These are phyloP conservation scores for Rousettus madagascariensis DNA, from an alignment of 2,797 vertebrate species.

Conservation along the genomic window DNA sequence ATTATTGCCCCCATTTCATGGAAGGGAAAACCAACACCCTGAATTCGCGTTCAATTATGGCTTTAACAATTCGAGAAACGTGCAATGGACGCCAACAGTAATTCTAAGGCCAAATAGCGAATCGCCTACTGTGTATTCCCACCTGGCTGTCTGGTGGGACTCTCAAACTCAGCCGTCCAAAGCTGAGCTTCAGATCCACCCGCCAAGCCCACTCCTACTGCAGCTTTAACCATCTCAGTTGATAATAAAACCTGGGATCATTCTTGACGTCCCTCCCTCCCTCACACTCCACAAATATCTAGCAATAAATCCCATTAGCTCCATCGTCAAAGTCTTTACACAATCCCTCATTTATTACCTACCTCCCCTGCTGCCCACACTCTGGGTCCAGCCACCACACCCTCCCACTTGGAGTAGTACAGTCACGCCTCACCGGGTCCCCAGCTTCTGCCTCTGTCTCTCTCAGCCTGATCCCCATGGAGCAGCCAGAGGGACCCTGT, in stretches of 20 bases:
- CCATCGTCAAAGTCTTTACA: neutral
- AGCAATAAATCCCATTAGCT: neutral
- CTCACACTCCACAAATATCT: neutral
- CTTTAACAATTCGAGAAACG: neutral
- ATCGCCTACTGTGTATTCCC: neutral
- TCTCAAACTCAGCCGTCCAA: neutral
- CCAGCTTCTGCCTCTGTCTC: neutral
- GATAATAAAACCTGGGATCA: neutral
- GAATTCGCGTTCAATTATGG: neutral
- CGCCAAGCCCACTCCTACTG: neutral
- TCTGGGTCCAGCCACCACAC: neutral
- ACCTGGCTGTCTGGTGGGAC: neutral
- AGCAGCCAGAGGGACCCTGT: neutral
- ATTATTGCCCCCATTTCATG: neutral
- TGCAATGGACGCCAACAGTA: neutral
- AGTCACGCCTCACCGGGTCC: neutral
- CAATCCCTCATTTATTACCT: neutral
- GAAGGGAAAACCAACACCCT: neutral
- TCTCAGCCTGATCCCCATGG: neutral
- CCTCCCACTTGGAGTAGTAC: neutral
- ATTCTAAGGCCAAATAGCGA: neutral
- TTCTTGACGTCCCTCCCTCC: neutral
- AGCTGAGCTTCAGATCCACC: neutral
- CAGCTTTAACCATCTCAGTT: neutral
- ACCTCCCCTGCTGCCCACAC: neutral